Conservation (phyloP, 1,140 invertebrate species). For the Armadillidium nasatum region DNA sequence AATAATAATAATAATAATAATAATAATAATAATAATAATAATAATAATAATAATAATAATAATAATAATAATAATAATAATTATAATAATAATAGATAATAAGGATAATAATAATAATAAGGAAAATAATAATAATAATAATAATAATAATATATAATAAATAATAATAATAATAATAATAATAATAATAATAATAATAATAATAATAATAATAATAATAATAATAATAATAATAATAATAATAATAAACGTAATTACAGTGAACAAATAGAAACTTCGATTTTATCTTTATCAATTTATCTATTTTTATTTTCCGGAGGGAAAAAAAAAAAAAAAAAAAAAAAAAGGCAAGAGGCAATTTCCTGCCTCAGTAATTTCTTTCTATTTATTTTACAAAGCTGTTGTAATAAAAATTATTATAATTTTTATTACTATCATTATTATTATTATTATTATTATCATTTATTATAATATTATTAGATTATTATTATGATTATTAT, state of each 20-base stretch:
- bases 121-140: too few relatives aligned
- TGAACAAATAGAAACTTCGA: too few relatives aligned
- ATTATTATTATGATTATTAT: neutral
- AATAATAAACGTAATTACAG: neutral
- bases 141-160: neutral
- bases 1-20: conserved; percentile 7
- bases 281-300: too few relatives aligned
- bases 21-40: conserved; percentile 11
- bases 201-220: conserved; percentile 15
- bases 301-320: too few relatives aligned
- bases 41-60: conserved; percentile 11
- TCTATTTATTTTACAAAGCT: too few relatives aligned
- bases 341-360: too few relatives aligned
- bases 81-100: conserved; percentile 2
- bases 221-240: conserved; percentile 13
- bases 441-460: too few relatives aligned
- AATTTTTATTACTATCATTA: too few relatives aligned
- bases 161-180: conserved; percentile 15
- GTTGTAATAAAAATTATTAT: too few relatives aligned
- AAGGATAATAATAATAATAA: too few relatives aligned
- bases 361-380: too few relatives aligned
- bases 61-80: conserved; percentile 10
- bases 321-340: too few relatives aligned
- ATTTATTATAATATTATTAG: neutral
- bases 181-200: conserved; percentile 15